Evolutionary conservation across 2,113 vertebrate genomes (phyloP), one percentile per base, ranked within the genome.

Genomic region (Phodopus roborovskii): DNA sequence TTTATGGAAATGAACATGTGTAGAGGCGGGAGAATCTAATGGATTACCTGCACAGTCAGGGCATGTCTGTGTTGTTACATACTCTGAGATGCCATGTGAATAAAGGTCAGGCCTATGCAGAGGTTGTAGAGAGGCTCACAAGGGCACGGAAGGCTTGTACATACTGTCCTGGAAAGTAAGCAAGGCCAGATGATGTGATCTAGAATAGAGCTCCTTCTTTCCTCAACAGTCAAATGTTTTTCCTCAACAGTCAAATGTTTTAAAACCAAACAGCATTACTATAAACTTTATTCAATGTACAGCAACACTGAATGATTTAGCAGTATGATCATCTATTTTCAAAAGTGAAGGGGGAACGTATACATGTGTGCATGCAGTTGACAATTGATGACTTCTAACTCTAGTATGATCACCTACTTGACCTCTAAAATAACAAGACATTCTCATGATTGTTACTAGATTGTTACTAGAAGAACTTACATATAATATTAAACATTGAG

Each of bases 31-130:
- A 92, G 88, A 82, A 73, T 30, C 64, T n/a, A 84, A 53, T 20
- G 58, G 79, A 93, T 92, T 97, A 99, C 99, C 99, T 99, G 99
- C 3, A 99, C 98, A 36, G 99, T 97, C 7, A 99, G 98, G 5
- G 99, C 98, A 7, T 99, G 99, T 45, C 99, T 99, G 96, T 99
- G n/a, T n/a, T n/a, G n/a, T n/a, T n/a, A n/a, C n/a, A n/a, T 99
- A 99, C 96, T 99, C 99, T 99, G 99, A 60, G 99, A 99, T 0
- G 99, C 99, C 99, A 99, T 99, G 97, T 99, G 99, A 97, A 99
- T 99, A 97, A 99, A 99, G 71, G 99, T 99, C 53, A 99, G 98
- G 60, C 99, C 99, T 64, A 99, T 99, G 74, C 99, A 99, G 56
- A 99, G 98, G 89, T 98, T 99, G 97, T 99, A 98, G 24, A 99